Evolutionary conservation across 2,113 vertebrate species (phyloP), one percentile per base, ranked within the genome.

Genomic region (Mionectes macconnelli): DNA sequence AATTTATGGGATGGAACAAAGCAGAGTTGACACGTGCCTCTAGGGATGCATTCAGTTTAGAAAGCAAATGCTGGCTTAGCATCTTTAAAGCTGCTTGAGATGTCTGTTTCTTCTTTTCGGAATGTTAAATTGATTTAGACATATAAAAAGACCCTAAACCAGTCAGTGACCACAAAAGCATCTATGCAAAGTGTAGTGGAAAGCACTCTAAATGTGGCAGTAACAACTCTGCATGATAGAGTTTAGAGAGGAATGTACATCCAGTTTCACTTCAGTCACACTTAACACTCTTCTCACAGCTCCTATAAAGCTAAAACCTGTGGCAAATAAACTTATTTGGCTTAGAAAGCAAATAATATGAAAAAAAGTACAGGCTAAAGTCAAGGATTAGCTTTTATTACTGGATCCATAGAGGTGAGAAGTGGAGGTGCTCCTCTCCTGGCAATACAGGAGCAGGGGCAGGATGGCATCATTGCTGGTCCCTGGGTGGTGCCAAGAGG

Each of bases 1-100:
- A 97, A 96, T 93, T 96, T 91, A 87, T 94, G 94, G 82, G 94
- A 66, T 57, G 76, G 66, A 96, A 96, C 88, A 96, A 96, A 97
- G 59, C 95, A 87, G 85, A 95, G 39, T 13, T 97, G 80, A 90
- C 63, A 63, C 42, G 33, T 86, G n/a, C 69, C 85, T 60, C 73
- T 53, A 84, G 89, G 94, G 90, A 50, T 74, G 55, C 67, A 83
- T 96, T 90, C 47, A 23, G 24, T 75, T 89, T 78, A 70, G 63
- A 87, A 92, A 95, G 72, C 81, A 88, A 95, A 76, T 80, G 92
- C 90, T 90, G 63, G 67, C 66, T 72, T 92, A 83, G 80, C 85
- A 66, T 87, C 84, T 96, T 24, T 75, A 74, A 95, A 78, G 70
- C 83, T 94, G 83, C 82, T 93, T 88, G 85, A 84, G 84, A 87